Evolutionary conservation across 2,888 invertebrate genomes (phyloP), one percentile per base, ranked within the genome.

Genomic region (Augochlorella aurata): DNA sequence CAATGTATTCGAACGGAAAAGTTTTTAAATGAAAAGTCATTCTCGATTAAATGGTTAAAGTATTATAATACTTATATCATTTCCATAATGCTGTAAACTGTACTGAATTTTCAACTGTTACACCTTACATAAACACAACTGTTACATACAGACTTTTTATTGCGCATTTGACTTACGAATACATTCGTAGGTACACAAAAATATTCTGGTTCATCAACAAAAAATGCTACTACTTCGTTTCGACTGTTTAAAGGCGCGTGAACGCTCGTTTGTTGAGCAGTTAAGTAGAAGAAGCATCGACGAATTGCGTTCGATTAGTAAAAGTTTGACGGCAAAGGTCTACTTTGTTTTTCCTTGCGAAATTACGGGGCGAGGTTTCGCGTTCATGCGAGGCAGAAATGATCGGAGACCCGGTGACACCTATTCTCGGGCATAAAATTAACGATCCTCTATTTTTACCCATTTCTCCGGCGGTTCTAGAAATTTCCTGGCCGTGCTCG

Each of bases 401-500:
- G 49, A 73, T 58, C 18, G 18, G 54, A 47, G 52, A 44, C 63
- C 47, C 58, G 44, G 67, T 38, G 44, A 45, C 70, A 29, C 67
- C 70, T 24, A 49, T 71, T 72, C 69, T 16, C 52, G 49, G 29
- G 74, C 74, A 77, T 71, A 74, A 77, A 81, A 77, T 83, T 80
- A 83, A 74, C 81, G 77, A 81, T 81, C 77, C 76, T 63, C 80
- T 77, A 74, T 80, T 81, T 80, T 77, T 80, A 77, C 49, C 49
- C 67, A 45, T 69, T 71, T 29, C 78, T 49, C n/a, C 71, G 52
- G 45, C 18, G 66, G n/a, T 54, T 49, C 74, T 29, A 21, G 50
- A 47, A 50, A 69, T 66, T 61, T 29, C 71, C 54, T 45, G 52
- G 16, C 18, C 44, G 45, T 38, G 24, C 24, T 50, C 50, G 54